These are phyloP conservation scores for Poeciliopsis gracilis DNA, from an alignment of 2,797 vertebrate species.

Conservation along the genomic window DNA sequence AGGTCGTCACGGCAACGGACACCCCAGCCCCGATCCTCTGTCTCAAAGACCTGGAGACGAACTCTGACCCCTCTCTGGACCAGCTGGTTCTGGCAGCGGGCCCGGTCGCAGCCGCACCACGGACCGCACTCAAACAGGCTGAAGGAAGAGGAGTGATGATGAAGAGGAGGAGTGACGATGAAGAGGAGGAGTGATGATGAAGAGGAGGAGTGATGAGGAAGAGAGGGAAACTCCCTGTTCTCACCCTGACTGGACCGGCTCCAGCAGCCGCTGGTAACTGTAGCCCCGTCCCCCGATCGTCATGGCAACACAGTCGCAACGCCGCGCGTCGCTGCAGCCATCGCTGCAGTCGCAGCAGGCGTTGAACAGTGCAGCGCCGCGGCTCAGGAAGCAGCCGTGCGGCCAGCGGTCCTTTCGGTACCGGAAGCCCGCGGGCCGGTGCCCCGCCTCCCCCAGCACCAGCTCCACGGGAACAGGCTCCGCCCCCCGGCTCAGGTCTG, in stretches of 20 bases:
- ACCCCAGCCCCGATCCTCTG: conserved; percentile 87
- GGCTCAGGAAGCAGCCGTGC: conserved; percentile 85
- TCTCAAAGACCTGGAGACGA: conserved; percentile 91
- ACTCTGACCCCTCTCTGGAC: conserved; percentile 90
- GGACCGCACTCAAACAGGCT: conserved; percentile 92
- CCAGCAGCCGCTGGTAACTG: conserved; percentile 82
- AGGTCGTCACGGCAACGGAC: conserved; percentile 94
- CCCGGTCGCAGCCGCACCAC: conserved; percentile 86
- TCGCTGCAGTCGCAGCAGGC: conserved; percentile 89
- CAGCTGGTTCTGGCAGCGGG: conserved; percentile 91
- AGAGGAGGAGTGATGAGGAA: not conserved
- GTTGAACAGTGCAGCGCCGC: conserved; percentile 73
- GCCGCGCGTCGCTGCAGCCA: conserved; percentile 82
- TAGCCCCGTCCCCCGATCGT: conserved; percentile 77
- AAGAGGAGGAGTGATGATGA: not conserved
- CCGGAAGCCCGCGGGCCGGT: conserved; percentile 83
- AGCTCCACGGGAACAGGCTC: conserved; percentile 89
- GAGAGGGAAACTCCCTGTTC: conserved; percentile 16
- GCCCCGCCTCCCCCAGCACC: conserved; percentile 73
- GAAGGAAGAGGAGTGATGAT: not conserved
- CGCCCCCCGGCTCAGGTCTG: conserved; percentile 87
- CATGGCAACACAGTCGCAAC: conserved; percentile 85
- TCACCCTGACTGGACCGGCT: conserved; percentile 85
- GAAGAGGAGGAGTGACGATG: not conserved
- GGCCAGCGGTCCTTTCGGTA: conserved; percentile 92